These are phyloP conservation scores for Propithecus coquereli DNA, from an alignment of 2,113 vertebrate genomes.

Conservation along the genomic window DNA sequence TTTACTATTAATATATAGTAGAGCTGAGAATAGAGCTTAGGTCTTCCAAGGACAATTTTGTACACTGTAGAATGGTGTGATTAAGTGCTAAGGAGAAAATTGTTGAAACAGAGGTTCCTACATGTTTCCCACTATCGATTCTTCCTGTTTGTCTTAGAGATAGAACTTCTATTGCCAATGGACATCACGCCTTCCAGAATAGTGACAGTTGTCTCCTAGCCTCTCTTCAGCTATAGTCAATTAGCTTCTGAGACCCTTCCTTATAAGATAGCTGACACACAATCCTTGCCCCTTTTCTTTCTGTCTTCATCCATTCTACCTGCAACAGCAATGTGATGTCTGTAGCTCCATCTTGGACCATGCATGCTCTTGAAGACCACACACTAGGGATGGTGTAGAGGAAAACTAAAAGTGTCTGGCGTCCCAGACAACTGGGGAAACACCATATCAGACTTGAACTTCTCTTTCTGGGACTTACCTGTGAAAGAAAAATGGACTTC, in stretches of 20 bases:
- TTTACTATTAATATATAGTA: not conserved
- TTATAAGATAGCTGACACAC: not conserved
- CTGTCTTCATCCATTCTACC: not conserved
- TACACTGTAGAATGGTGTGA: not conserved
- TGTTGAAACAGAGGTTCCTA: not conserved
- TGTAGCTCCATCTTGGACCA: not conserved
- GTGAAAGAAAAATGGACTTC: not conserved
- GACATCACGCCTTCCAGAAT: not conserved
- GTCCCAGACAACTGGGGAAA: not conserved
- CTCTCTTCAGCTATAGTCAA: not conserved
- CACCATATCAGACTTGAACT: not conserved
- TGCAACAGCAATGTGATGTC: not conserved
- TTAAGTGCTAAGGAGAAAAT: not conserved
- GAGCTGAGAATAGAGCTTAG: not conserved
- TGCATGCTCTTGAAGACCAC: not conserved
- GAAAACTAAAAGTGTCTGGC: not conserved
- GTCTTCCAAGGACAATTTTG: not conserved
- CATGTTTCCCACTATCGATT: not conserved
- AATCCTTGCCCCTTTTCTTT: not conserved
- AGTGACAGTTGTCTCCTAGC: not conserved
- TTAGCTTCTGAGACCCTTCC: not conserved
- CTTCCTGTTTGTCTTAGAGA: not conserved
- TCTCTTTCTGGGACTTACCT: not conserved
- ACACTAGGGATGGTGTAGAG: rapidly evolving
- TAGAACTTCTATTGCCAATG: not conserved